Evolutionary conservation across 2,888 invertebrate species (phyloP), one percentile per base, ranked within the genome.

Genomic region (Euplagia quadripunctaria): DNA sequence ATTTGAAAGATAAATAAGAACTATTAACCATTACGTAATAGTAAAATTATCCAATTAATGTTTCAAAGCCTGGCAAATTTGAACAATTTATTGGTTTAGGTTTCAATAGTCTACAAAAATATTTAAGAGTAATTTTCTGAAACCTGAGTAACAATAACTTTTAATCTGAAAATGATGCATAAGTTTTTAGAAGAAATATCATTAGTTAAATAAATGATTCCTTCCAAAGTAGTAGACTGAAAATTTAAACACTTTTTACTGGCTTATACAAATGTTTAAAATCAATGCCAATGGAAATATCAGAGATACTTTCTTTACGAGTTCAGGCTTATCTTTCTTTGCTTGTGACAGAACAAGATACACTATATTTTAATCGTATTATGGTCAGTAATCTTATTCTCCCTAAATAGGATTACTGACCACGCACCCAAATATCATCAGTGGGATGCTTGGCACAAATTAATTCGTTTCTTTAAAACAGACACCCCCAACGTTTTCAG

Each of bases 61-160:
- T n/a, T 68, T 42, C 42, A 68, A 12, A 11, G 55, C 12, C 6
- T 42, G 31, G 6, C 55, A 67, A 67, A 67, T 68, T 68, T 17
- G 55, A 52, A 68, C 55, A 68, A 42, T 68, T 68, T 68, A 55
- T 68, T 68, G 42, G 68, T 68, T 68, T 55, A 55, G 52, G 52
- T 52, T 41, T 43, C 42, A 14, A 42, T 58, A 66, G 55, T 20
- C 12, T 12, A 20, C 42, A 42, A 68, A 58, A 55, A 68, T 52
- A 55, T 52, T 67, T 55, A 67, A 3, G 4, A 16, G 42, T 9
- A 17, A 11, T 64, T 17, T 64, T 64, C 17, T 64, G 16, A 51
- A 51, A 51, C 17, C 16, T 51, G 17, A 52, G 51, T 67, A 52
- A 51, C 43, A 9, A 31, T 41, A 31, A 66, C 11, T 8, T 8